A percentile compares a stretch with the other conserved stretches of the same genome.
Conservation (phyloP, 1,140 invertebrate genomes). For the Heterodera carotae region DNA sequence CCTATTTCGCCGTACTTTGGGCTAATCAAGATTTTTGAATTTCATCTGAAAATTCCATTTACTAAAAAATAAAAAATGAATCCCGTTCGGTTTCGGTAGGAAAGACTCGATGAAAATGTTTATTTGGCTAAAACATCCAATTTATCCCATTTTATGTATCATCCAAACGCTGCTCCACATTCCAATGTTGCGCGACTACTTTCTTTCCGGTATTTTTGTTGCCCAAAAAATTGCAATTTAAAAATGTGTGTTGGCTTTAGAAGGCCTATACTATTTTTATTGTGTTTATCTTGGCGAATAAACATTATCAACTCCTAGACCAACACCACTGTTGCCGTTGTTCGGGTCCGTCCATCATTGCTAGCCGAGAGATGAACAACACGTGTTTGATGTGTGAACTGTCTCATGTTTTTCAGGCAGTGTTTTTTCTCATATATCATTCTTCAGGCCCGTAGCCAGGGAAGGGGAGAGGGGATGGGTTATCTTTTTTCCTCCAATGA, state of each 20-base stretch:
- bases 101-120: too few relatives aligned
- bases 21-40: too few relatives aligned
- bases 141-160: conserved; percentile 28
- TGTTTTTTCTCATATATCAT: conserved; percentile 67
- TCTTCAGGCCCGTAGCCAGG: too few relatives aligned
- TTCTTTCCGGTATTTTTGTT: conserved; percentile 72
- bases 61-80: too few relatives aligned
- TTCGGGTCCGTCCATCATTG: conserved; percentile 29
- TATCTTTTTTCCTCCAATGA: too few relatives aligned
- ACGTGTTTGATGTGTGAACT: conserved; percentile 90
- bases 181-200: conserved; percentile 88
- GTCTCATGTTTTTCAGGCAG: conserved; percentile 71
- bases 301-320: conserved; percentile 68
- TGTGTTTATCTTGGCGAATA: neutral
- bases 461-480: too few relatives aligned
- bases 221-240: too few relatives aligned
- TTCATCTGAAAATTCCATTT: too few relatives aligned
- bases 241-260: neutral
- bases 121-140: too few relatives aligned
- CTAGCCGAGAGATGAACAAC: conserved; percentile 68
- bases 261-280: too few relatives aligned
- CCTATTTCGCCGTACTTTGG: too few relatives aligned
- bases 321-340: conserved; percentile 77
- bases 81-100: too few relatives aligned
- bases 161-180: conserved; percentile 79